phyloP scores from a whole-genome alignment of 2,888 invertebrate species.

The Andrena bicolor region DNA sequence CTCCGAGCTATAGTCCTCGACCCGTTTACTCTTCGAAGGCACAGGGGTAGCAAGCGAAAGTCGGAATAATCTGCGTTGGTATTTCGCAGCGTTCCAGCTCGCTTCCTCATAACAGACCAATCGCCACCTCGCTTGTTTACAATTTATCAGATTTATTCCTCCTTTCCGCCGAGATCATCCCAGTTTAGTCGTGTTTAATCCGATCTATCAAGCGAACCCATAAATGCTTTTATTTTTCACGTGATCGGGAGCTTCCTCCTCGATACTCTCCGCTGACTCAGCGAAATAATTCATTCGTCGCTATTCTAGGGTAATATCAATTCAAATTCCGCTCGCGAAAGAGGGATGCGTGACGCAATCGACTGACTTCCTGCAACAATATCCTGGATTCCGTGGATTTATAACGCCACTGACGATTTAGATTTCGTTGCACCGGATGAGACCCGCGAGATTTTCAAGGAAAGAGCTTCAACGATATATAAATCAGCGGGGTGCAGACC shows the following conservation, averaged over 20 bases:
- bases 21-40: conserved; percentile 41
- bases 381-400: conserved; percentile 48
- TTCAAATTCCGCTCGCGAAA: conserved; percentile 20
- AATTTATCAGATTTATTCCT: conserved; percentile 28
- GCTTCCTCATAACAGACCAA: conserved; percentile 13
- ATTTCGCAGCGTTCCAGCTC: conserved; percentile 6
- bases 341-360: conserved; percentile 55
- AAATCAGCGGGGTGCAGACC: conserved; percentile 55
- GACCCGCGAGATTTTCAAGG: conserved; percentile 46
- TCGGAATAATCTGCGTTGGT: conserved; percentile 2
- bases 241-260: neutral
- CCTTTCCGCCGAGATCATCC: conserved; percentile 15
- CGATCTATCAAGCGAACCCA: conserved; percentile 19
- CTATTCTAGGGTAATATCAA: conserved; percentile 34
- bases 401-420: conserved; percentile 55
- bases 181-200: conserved; percentile 18
- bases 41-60: conserved; percentile 36
- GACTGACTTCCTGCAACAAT: conserved; percentile 63
- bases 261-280: conserved; percentile 12
- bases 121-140: conserved; percentile 32
- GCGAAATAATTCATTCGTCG: conserved; percentile 37
- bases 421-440: conserved; percentile 57
- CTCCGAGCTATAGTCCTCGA: conserved; percentile 41
- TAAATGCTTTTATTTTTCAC: conserved; percentile 30
- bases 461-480: conserved; percentile 53